phyloP scores from a whole-genome alignment of 2,888 invertebrate species.

The Arrhopalites spinosus region DNA sequence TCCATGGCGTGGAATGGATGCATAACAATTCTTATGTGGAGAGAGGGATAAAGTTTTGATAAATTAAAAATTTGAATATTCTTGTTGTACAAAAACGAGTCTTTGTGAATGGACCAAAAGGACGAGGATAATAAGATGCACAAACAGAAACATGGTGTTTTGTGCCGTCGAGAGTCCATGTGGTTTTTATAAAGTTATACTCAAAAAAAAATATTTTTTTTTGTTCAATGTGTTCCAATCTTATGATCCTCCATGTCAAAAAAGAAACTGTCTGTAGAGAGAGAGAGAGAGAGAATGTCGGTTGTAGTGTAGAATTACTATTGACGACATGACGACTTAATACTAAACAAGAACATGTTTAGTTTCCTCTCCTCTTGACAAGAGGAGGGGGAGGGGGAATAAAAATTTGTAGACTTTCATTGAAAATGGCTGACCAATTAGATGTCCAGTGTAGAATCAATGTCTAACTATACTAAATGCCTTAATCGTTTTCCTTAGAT shows the following conservation, averaged over 20 bases:
- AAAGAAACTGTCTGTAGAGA: not conserved
- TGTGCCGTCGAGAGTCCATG: too few relatives aligned
- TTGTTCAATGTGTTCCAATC: not conserved
- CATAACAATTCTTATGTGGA: not conserved
- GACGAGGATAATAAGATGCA: too few relatives aligned
- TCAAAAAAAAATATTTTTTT: too few relatives aligned
- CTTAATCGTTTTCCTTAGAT: not conserved
- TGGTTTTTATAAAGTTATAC: too few relatives aligned
- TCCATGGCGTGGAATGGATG: too few relatives aligned
- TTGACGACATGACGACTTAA: constrained; percentile 24
- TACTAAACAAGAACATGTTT: not conserved
- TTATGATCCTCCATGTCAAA: not conserved
- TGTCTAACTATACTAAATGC: constrained; percentile 7
- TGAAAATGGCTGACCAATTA: constrained; percentile 21
- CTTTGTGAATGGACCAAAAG: too few relatives aligned
- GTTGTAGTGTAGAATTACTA: constrained; percentile 1
- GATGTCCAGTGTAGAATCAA: not conserved
- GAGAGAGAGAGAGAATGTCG: not conserved
- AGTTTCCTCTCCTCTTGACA: too few relatives aligned
- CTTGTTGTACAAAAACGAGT: not conserved
- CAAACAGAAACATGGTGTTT: too few relatives aligned
- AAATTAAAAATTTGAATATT: constrained; percentile 21
- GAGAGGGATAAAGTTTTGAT: not conserved
- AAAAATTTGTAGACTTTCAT: constrained; percentile 23
- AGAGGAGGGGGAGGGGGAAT: not conserved